Evolutionary conservation across 2,113 vertebrate genomes (phyloP).

Genomic region (Larimichthys crocea): DNA sequence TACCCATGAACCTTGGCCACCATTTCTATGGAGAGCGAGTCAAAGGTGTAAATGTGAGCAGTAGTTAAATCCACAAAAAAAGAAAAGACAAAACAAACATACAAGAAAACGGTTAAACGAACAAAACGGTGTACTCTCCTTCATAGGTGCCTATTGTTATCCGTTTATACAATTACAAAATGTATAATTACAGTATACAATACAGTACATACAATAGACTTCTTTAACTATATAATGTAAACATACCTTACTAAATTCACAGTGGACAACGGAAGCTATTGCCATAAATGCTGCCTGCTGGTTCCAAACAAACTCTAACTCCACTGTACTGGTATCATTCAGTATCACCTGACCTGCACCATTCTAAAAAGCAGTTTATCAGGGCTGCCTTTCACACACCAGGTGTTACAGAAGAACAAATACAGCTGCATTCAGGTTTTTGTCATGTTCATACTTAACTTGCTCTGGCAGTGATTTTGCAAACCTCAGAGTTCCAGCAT

Average conservation of each 20-base stretch:
- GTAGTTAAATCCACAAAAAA: no score
- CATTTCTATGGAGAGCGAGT: no score
- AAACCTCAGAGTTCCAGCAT: conserved; percentile 27
- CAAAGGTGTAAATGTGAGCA: no score
- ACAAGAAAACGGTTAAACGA: no score
- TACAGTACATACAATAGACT: not conserved
- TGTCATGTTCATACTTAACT: conserved; percentile 41
- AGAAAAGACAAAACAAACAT: no score
- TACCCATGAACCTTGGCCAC: no score
- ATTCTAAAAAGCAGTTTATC: conserved; percentile 42
- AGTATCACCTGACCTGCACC: conserved; percentile 22
- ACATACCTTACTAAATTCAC: not conserved
- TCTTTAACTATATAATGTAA: not conserved
- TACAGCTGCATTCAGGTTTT: conserved; percentile 54
- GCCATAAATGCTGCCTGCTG: not conserved
- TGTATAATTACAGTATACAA: no score
- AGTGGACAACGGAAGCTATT: not conserved
- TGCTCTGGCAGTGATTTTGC: conserved; percentile 2
- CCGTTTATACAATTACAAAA: no score
- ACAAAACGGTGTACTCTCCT: no score
- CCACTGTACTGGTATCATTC: not conserved
- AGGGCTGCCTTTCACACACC: conserved; percentile 33
- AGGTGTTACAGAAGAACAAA: conserved; percentile 62
- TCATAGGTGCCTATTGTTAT: no score
- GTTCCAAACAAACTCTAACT: not conserved